Conservation (phyloP, 2,113 vertebrate species). For the Anseranas semipalmata region DNA sequence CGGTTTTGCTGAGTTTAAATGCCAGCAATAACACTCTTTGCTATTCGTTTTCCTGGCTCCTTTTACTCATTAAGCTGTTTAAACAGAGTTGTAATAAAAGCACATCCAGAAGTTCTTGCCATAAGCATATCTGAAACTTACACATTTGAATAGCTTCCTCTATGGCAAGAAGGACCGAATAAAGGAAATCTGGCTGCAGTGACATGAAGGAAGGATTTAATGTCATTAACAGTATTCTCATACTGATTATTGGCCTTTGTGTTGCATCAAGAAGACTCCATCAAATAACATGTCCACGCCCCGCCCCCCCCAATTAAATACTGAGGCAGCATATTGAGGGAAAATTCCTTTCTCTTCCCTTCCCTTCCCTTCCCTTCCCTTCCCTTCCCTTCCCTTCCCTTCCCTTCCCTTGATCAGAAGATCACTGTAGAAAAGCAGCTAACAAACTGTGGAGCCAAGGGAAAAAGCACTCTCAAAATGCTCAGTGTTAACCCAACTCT, state of each 20-base stretch:
- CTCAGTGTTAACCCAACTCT: not conserved
- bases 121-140: constrained; percentile 10
- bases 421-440: not conserved
- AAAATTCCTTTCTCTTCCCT: no score
- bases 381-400: no score
- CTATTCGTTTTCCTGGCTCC: constrained; percentile 1
- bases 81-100: not conserved
- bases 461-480: not conserved
- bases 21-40: not conserved
- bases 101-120: not conserved
- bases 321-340: not conserved
- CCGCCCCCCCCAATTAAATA: not conserved
- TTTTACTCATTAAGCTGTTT: constrained; percentile 32
- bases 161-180: not conserved
- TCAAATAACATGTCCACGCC: not conserved
- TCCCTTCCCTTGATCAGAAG: no score
- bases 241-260: not conserved
- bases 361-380: no score
- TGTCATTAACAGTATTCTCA: not conserved
- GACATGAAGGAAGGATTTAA: not conserved
- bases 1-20: not conserved
- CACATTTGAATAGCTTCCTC: not conserved
- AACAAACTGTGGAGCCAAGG: not conserved
- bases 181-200: not conserved
- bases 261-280: not conserved